These are phyloP conservation scores for Stegana nigrithorax DNA, from an alignment of 2,888 invertebrate species.

Conservation along the genomic window DNA sequence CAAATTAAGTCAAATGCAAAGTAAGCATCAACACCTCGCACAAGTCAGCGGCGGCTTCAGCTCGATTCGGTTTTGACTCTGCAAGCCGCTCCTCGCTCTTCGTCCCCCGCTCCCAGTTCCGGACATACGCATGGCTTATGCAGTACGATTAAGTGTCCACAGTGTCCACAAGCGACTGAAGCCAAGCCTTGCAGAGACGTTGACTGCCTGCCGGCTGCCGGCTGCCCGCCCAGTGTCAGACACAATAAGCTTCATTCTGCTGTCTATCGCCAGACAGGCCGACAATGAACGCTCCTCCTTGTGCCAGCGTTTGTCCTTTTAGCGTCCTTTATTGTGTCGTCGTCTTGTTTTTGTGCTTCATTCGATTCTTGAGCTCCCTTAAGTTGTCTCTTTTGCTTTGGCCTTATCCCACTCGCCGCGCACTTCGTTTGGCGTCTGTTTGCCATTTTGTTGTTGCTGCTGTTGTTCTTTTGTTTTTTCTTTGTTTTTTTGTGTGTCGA, in stretches of 20 bases:
- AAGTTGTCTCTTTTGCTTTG: not conserved
- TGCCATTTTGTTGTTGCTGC: not conserved
- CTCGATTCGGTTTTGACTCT: not conserved
- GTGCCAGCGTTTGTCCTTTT: too few relatives aligned
- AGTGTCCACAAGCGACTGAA: too few relatives aligned
- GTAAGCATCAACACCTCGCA: too few relatives aligned
- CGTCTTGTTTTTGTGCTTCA: not conserved
- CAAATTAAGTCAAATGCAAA: too few relatives aligned
- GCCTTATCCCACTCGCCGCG: not conserved
- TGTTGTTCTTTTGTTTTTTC: not conserved
- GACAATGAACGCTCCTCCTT: too few relatives aligned
- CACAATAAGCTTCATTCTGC: conserved; percentile 61
- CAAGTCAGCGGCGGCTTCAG: not conserved
- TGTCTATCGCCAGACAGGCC: too few relatives aligned
- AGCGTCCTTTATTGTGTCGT: not conserved
- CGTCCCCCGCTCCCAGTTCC: not conserved
- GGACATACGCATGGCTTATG: not conserved
- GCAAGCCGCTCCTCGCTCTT: not conserved
- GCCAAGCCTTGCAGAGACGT: not conserved
- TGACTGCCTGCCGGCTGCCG: conserved; percentile 1
- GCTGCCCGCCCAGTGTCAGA: conserved; percentile 47
- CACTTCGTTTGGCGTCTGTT: too few relatives aligned
- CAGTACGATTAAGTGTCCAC: too few relatives aligned
- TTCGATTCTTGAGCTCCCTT: not conserved
- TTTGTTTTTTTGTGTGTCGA: not conserved